Evolutionary conservation across 2,797 vertebrate species (phyloP), one percentile per base, ranked within the genome.

Genomic region (Scarus forsteni): DNA sequence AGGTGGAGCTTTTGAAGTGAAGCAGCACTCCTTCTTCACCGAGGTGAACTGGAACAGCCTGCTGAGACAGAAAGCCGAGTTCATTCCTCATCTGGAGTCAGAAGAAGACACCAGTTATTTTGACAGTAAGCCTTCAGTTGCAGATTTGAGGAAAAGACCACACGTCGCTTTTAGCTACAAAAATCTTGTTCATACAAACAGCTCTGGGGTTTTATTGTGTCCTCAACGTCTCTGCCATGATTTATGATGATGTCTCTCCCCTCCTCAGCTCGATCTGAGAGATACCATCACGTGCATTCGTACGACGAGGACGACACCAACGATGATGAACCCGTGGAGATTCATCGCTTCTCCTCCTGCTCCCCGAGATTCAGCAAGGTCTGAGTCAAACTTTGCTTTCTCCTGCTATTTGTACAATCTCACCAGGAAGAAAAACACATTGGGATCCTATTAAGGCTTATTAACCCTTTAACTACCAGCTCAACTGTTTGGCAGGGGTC

Each of bases 61-160:
- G 59, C 91, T 98, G 84, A 92, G 97, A 66, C 97, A 97, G 92
- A 98, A 98, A 76, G 97, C 97, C 0, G 97, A 98, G 90, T 98
- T 98, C 85, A 95, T 97, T 51, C 97, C 97, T 56, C 95, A 98
- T 59, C 88, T 97, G 7, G 96, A 98, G 90, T 97, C 97, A 0
- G 97, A 98, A 74, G 97, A 98, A 75, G 97, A 97, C 87, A 97
- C 97, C 79, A 98, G 97, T 89, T 98, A 98, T 80, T 98, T 98
- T 39, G 97, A 98, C 92, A 97, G 97, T 97, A 86, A 94, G 96
- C 91, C 50, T 39, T 11, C 11, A 39, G 16, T 10, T 10, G 15
- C 38, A 9, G 13, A 51, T 48, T 54, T 36, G 6, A 12, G 49
- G 4, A 2, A 11, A 12, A 4, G 34, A 60, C 8, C 14, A 3